These are phyloP conservation scores for Streptopelia turtur DNA, from an alignment of 2,797 vertebrate genomes.

Conservation along the genomic window DNA sequence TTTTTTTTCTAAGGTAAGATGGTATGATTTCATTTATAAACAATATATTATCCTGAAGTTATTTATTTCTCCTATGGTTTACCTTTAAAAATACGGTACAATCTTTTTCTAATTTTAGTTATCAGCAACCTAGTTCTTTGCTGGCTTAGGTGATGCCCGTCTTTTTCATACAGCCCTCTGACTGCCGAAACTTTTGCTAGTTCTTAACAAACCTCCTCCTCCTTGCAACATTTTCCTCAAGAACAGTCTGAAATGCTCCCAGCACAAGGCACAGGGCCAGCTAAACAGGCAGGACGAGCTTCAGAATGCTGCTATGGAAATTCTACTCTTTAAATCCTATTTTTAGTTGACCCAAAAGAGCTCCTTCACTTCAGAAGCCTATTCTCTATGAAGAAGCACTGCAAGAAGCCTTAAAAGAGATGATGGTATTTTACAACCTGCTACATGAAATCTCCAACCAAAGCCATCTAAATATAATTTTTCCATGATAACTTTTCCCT, in stretches of 20 bases:
- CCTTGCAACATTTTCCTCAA: constrained; percentile 44
- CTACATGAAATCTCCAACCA: background rate
- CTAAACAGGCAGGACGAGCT: constrained; percentile 35
- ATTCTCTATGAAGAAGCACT: background rate
- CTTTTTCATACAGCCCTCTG: constrained; percentile 18
- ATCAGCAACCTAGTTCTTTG: background rate
- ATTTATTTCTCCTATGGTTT: background rate
- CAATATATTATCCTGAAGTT: background rate
- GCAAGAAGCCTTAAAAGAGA: constrained; percentile 8
- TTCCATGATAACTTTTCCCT: background rate
- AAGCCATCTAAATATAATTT: background rate
- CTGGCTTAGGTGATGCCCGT: constrained; percentile 6
- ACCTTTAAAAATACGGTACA: background rate
- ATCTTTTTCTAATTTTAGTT: constrained; percentile 7
- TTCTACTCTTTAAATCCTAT: constrained; percentile 51
- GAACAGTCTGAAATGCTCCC: constrained; percentile 55
- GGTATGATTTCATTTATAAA: background rate
- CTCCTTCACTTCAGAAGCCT: constrained; percentile 11
- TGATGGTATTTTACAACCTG: constrained; percentile 24
- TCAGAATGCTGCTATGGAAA: constrained; percentile 58
- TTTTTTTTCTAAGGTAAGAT: background rate
- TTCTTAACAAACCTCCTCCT: constrained; percentile 55
- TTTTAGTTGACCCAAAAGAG: constrained; percentile 61
- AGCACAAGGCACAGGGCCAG: constrained; percentile 55
- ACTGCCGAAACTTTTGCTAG: constrained; percentile 25